Evolutionary conservation across 2,113 vertebrate genomes (phyloP).

Genomic region (Carassius carassius): DNA sequence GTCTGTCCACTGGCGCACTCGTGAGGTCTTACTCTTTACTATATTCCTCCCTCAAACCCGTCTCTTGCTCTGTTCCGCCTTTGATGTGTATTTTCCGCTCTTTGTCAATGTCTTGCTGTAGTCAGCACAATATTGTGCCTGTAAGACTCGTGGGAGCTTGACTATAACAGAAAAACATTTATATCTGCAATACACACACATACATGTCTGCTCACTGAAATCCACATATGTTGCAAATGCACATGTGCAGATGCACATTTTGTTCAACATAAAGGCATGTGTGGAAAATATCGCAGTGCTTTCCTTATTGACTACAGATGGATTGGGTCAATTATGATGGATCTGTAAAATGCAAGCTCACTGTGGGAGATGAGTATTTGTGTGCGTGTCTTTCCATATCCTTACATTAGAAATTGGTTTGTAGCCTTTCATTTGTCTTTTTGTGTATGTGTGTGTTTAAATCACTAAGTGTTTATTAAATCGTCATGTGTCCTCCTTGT

Average conservation of each 20-base stretch:
- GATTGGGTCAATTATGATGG: constrained; percentile 21
- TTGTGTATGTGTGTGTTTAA: constrained; percentile 12
- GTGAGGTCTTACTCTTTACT: background rate
- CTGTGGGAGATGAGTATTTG: background rate
- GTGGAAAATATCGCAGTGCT: constrained; percentile 12
- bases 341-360: background rate
- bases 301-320: constrained; percentile 35
- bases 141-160: constrained; percentile 47
- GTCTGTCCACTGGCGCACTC: background rate
- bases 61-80: constrained; percentile 51
- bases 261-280: constrained; percentile 4
- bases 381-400: background rate
- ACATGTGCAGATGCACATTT: constrained; percentile 33
- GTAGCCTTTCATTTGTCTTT: background rate
- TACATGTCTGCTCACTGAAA: background rate
- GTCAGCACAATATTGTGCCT: constrained; percentile 63
- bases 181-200: constrained; percentile 61
- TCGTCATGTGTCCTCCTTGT: constrained; percentile 17
- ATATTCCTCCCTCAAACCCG: background rate
- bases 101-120: constrained; percentile 58
- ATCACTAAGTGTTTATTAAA: constrained; percentile 27
- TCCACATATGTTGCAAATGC: background rate
- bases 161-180: constrained; percentile 67
- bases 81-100: constrained; percentile 62
- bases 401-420: constrained; percentile 10